Evolutionary conservation across 1,140 invertebrate genomes (phyloP).

Genomic region (Zophobas morio): DNA sequence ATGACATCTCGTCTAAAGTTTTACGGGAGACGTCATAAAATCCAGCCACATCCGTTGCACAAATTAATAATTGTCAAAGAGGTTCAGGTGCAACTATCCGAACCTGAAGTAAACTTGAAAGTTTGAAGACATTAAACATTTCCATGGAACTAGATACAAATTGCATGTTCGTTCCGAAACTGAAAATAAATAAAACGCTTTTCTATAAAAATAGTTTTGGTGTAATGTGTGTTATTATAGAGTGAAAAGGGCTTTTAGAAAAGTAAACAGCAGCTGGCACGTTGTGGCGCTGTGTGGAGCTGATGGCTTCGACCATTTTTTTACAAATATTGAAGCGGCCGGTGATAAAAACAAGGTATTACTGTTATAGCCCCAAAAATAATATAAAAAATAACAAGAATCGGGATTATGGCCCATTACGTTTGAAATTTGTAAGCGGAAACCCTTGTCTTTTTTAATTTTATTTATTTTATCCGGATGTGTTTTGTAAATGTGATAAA

Average conservation of each 20-base stretch:
- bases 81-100: too few species aligned
- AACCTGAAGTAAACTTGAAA: too few species aligned
- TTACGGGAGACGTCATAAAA: too few species aligned
- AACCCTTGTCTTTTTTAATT: neutral
- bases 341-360: conserved; percentile 4
- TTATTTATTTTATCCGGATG: neutral
- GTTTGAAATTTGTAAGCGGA: neutral
- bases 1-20: too few species aligned
- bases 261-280: neutral
- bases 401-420: neutral
- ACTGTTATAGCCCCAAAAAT: conserved; percentile 3
- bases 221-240: too few species aligned
- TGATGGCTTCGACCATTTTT: conserved; percentile 1
- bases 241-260: neutral
- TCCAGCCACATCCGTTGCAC: too few species aligned
- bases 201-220: too few species aligned
- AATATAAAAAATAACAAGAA: conserved; percentile 5
- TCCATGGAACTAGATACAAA: too few species aligned
- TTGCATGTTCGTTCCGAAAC: too few species aligned
- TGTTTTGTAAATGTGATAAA: neutral
- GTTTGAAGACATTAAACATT: too few species aligned
- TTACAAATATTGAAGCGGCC: neutral
- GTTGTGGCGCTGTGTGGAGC: neutral
- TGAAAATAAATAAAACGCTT: too few species aligned
- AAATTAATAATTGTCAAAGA: too few species aligned